Evolutionary conservation across 2,113 vertebrate species (phyloP), one percentile per base, ranked within the genome.

Genomic region (Leuciscus idus): DNA sequence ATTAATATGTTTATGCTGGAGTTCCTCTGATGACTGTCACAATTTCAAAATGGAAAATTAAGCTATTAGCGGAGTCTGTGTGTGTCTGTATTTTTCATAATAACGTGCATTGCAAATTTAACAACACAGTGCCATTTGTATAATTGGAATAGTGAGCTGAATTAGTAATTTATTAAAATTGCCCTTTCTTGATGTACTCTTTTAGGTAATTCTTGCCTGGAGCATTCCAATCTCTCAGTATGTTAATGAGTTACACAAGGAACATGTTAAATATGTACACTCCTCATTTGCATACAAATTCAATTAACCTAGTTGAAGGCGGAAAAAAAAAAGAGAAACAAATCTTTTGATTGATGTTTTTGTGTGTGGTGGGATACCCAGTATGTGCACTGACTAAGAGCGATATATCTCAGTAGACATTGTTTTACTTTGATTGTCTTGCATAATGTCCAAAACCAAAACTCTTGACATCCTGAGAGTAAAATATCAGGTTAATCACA

Each of bases 271-370:
- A 93, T 93, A 93, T 93, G 94, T 94, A 91, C 92, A 90, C 91
- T 88, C 84, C 91, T 94, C 92, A 95, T 95, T 95, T 93, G 90
- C 95, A 94, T 95, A 94, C 93, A 94, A 94, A 95, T 95, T 95
- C 93, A 95, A 95, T 95, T 95, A 94, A 94, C 91, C 88, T 72
- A 84, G 81, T 81, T 81, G 68, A 79, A 84, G 21, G 36, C 4
- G 21, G 55, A 78, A 55, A 80, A 39, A 80, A 39, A 85, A 78
- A 87, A 86, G 83, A 86, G 91, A 92, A 94, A 93, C 91, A 92
- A 92, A 92, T 91, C 89, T 92, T 93, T 89, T 91, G 91, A 92
- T 87, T 91, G 90, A 92, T 89, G 91, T 90, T 92, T 91, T 89
- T 85, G 81, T 93, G 82, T 72, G 87, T 83, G 87, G 89, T 90